Percentiles rank a stretch among this genome's conserved stretches.
Evolutionary conservation across 1,140 invertebrate species (phyloP).

Genomic region (Rhyzopertha dominica): DNA sequence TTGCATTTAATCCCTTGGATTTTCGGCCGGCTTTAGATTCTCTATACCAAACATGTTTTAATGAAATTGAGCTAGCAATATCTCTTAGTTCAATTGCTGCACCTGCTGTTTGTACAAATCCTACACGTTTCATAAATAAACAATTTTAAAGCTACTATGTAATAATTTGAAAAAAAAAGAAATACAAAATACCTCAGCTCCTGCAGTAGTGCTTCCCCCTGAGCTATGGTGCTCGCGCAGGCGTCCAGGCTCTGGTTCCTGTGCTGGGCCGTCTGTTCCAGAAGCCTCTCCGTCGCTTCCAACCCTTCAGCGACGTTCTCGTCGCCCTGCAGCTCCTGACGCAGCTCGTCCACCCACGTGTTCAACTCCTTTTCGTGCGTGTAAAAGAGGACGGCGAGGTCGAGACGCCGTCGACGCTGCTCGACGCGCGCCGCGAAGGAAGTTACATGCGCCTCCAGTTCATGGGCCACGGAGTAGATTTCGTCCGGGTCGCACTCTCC

Average conservation of each 20-base stretch:
- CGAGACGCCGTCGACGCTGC: constrained; percentile 80
- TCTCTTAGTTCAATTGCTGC: too few relatives aligned
- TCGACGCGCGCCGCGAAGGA: constrained; percentile 94
- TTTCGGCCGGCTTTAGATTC: too few relatives aligned
- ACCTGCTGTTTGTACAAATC: too few relatives aligned
- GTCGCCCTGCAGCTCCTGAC: constrained; percentile 60
- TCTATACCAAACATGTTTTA: too few relatives aligned
- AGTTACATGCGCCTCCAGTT: constrained; percentile 86
- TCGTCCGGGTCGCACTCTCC: constrained; percentile 95
- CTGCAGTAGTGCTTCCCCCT: constrained; percentile 85
- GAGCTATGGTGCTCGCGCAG: constrained; percentile 81
- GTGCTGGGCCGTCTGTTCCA: constrained; percentile 86
- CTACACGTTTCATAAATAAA: too few relatives aligned
- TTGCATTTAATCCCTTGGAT: too few relatives aligned
- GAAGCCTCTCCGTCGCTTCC: constrained; percentile 77
- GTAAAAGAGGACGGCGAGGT: constrained; percentile 92
- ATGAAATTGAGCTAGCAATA: too few relatives aligned
- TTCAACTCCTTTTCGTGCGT: constrained; percentile 79
- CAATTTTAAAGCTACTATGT: too few relatives aligned
- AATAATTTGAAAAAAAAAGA: too few relatives aligned
- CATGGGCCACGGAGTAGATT: constrained; percentile 87
- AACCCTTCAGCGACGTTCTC: constrained; percentile 72
- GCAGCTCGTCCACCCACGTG: constrained; percentile 78
- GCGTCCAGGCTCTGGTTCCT: constrained; percentile 86
- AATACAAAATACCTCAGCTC: constrained; percentile 87